Evolutionary conservation across 1,140 invertebrate species (phyloP).

Genomic region (Ganaspis sp.): DNA sequence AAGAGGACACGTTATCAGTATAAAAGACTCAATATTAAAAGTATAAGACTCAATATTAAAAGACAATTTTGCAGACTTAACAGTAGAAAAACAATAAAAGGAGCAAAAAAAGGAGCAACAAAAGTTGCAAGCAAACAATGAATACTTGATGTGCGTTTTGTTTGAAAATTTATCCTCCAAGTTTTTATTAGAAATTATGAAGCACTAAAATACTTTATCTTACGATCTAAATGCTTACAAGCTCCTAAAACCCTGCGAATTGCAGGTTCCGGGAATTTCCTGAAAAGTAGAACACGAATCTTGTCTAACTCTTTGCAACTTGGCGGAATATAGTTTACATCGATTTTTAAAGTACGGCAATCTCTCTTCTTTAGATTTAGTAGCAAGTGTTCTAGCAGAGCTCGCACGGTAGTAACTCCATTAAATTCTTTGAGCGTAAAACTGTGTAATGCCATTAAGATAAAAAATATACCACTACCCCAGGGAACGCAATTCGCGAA

Average conservation of each 20-base stretch:
- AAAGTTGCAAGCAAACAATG: no score
- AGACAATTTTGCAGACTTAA: no score
- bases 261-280: not conserved
- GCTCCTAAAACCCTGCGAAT: not conserved
- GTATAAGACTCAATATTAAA: no score
- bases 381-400: not conserved
- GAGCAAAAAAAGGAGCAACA: no score
- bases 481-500: slow-evolving; percentile 39
- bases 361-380: slow-evolving; percentile 6
- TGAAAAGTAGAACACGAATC: slow-evolving; percentile 1
- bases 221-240: not conserved
- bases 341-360: slow-evolving; percentile 19
- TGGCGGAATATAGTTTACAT: slow-evolving; percentile 17
- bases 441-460: slow-evolving; percentile 53
- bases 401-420: slow-evolving; percentile 39
- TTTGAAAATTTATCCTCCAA: not conserved
- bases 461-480: slow-evolving; percentile 50
- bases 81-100: no score
- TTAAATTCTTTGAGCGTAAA: slow-evolving; percentile 50
- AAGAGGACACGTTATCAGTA: no score
- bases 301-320: slow-evolving; percentile 11
- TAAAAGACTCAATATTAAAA: no score
- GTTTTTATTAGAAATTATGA: not conserved
- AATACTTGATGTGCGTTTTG: no score
- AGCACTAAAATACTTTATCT: not conserved